Evolutionary conservation across 2,113 vertebrate species (phyloP).

Genomic region (Xiphophorus maculatus): DNA sequence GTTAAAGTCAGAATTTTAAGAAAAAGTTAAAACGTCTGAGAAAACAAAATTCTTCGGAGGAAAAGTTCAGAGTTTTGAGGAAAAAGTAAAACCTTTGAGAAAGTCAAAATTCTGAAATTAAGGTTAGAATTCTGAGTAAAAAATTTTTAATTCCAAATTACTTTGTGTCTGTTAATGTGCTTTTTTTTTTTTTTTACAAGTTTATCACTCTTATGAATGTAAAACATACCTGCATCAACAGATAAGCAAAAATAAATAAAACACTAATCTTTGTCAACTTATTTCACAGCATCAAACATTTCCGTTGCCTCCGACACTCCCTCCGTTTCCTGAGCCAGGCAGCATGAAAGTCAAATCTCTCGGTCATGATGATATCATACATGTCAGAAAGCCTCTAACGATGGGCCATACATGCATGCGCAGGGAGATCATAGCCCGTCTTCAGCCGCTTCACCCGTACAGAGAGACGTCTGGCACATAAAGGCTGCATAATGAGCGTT

Average conservation of each 20-base stretch:
- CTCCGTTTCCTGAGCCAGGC: slow-evolving; percentile 32
- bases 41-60: no score
- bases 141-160: no score
- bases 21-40: no score
- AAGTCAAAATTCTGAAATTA: no score
- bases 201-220: not conserved
- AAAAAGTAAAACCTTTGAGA: no score
- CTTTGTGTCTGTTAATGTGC: no score
- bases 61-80: no score
- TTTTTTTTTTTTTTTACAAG: not conserved
- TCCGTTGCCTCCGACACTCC: slow-evolving; percentile 40
- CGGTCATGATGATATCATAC: slow-evolving; percentile 69
- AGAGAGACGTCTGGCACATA: slow-evolving; percentile 61
- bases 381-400: slow-evolving; percentile 63
- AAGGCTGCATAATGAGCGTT: slow-evolving; percentile 81
- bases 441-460: slow-evolving; percentile 53
- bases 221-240: not conserved
- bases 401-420: slow-evolving; percentile 78
- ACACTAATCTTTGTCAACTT: slow-evolving; percentile 39
- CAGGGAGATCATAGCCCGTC: slow-evolving; percentile 70
- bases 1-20: no score
- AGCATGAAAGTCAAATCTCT: slow-evolving; percentile 72
- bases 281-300: slow-evolving; percentile 39
- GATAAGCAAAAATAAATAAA: no score
- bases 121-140: no score